Conservation (phyloP, 2,797 vertebrate genomes). For the Pterois miles region DNA sequence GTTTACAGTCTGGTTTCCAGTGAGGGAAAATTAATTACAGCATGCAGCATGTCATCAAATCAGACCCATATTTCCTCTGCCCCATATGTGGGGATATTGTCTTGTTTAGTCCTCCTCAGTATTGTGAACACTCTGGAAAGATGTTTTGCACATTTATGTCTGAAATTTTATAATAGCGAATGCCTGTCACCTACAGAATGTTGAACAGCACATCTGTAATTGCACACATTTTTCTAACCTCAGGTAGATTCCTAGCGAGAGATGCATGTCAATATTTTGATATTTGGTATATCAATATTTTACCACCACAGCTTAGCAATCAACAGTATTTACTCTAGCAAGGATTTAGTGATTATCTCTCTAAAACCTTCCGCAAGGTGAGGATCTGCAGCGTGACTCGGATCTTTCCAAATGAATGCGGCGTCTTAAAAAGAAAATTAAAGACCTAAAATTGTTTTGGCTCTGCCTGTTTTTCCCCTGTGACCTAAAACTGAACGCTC, state of each 20-base stretch:
- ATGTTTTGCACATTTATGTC: conserved; percentile 8
- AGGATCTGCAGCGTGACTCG: conserved; percentile 18
- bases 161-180: conserved; percentile 18
- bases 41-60: conserved; percentile 55
- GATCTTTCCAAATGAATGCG: conserved; percentile 48
- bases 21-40: conserved; percentile 41
- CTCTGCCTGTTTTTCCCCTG: conserved; percentile 45
- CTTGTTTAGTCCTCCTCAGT: conserved; percentile 42
- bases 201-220: conserved; percentile 29
- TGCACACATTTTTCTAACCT: conserved; percentile 34
- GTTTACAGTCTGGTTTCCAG: conserved; percentile 67
- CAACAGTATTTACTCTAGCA: conserved; percentile 46
- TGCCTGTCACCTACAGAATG: conserved; percentile 51
- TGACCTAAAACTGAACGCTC: conserved; percentile 54
- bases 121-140: conserved; percentile 18
- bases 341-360: conserved; percentile 42
- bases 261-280: conserved; percentile 65
- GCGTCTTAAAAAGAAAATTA: conserved; percentile 55
- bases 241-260: conserved; percentile 37
- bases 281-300: conserved; percentile 53
- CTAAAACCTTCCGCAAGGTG: conserved; percentile 38
- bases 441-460: conserved; percentile 63
- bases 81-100: conserved; percentile 49
- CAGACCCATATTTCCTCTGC: conserved; percentile 53
- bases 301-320: conserved; percentile 18